Conservation (phyloP, 2,797 vertebrate species). For the Hemitrygon akajei region DNA sequence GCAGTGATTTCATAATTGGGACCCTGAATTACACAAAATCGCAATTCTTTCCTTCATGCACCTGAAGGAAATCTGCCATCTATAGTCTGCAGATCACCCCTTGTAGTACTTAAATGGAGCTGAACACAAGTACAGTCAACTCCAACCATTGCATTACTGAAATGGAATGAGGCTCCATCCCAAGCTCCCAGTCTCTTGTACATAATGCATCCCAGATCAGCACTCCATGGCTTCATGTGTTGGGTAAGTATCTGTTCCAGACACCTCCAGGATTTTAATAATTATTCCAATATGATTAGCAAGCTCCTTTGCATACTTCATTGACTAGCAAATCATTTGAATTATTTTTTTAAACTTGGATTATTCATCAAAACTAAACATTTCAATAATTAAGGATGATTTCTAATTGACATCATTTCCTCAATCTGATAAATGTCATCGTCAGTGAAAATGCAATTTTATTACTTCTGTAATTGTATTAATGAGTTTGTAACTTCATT, state of each 20-base stretch:
- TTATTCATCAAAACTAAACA: conserved; percentile 1
- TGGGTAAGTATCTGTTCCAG: background rate
- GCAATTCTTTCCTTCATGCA: too few species aligned
- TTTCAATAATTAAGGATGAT: background rate
- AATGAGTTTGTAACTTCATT: conserved; percentile 9
- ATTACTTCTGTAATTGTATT: conserved; percentile 2
- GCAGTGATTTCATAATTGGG: too few species aligned
- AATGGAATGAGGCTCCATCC: background rate
- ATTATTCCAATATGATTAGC: background rate
- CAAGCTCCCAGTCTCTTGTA: background rate
- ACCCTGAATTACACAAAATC: too few species aligned
- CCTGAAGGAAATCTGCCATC: too few species aligned
- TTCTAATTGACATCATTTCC: conserved; percentile 19
- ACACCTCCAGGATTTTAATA: background rate
- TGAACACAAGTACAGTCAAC: background rate
- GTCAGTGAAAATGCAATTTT: background rate
- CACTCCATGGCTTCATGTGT: background rate
- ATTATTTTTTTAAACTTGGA: background rate
- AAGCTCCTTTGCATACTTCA: background rate
- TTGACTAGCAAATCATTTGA: background rate
- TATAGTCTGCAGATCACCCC: background rate
- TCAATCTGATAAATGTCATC: background rate
- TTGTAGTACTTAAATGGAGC: background rate
- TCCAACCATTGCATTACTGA: background rate
- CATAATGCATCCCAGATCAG: background rate